Evolutionary conservation across 1,140 invertebrate species (phyloP).

Genomic region (Mercenaria mercenaria): DNA sequence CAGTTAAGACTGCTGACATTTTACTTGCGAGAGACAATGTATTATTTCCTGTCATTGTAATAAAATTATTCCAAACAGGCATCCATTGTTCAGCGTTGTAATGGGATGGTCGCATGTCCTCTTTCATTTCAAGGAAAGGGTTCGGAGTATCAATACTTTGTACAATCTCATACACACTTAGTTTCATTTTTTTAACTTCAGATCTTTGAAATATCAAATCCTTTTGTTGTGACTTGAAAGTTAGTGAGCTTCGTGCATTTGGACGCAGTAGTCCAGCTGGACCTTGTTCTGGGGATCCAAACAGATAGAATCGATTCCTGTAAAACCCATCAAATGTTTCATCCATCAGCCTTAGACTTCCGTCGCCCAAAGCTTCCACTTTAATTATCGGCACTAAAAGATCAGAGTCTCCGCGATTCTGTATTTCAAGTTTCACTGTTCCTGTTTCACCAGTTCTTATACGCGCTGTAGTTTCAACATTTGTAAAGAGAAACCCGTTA

Average conservation of each 20-base stretch:
- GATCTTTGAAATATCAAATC: not conserved
- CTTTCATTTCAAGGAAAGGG: not conserved
- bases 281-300: not conserved
- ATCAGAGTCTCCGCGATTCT: constrained; percentile 37
- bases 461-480: not conserved
- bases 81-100: not conserved
- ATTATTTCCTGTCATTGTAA: not conserved
- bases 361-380: not conserved
- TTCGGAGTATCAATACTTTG: not conserved
- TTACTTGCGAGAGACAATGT: not conserved
- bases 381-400: not conserved
- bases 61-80: constrained; percentile 31
- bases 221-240: constrained; percentile 3
- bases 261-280: not conserved
- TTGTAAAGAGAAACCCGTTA: not conserved
- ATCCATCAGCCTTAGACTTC: not conserved
- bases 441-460: constrained; percentile 7
- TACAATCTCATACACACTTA: not conserved
- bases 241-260: not conserved
- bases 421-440: not conserved
- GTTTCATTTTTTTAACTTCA: not conserved
- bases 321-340: not conserved
- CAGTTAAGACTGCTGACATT: constrained; percentile 6
- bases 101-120: not conserved
- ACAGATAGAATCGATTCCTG: not conserved